Base-by-base conservation (phyloP, 2,888 invertebrate species). In the Druceiella hillmani region DNA sequence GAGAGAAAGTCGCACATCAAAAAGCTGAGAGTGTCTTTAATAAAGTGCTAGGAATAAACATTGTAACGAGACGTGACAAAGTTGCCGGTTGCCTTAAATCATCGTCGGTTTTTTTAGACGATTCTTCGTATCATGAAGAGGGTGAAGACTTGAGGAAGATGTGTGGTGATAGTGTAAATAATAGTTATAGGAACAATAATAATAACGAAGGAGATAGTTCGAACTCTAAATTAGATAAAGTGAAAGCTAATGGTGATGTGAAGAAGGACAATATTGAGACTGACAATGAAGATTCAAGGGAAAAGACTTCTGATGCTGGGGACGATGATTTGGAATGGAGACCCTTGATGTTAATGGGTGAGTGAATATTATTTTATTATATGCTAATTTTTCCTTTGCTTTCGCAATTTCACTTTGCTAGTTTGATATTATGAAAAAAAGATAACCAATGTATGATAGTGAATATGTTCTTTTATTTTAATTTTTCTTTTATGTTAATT, bases 301-400 rank as follows among this genome's bases (percentile, higher is more conserved):
- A 37, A 33, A 10, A 31, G 37, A 7, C 7, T 15, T 7, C 9
- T 30, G 54, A 58, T 15, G 55, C 61, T 28, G 68, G 71, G 3
- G 74, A 75, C 45, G 79, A 81, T 46, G 81, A 81, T 50, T 67
- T 75, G 54, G 71, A 71, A 43, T 66, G 78, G 64, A 74, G 81
- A 26, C 79, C 82, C 2, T 58, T 83, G 7, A 77, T 82, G 74
- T 58, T 83, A 32, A 79, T 83, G 65, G 82, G 83, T n/a, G 32
- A 45, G 45, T 26, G 24, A 16, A 7, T 9, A n/a, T 4, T 20
- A 4, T 31, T 20, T 31, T 2, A 24, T 31, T 14, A 24, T 22
- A 6, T 36, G n/a, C n/a, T n/a, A n/a, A n/a, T n/a, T n/a, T n/a
- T n/a, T n/a, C n/a, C n/a, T n/a, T n/a, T n/a, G n/a, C n/a, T n/a